Conservation (phyloP, 2,888 invertebrate genomes). For the Holacanthella duospinosa region DNA sequence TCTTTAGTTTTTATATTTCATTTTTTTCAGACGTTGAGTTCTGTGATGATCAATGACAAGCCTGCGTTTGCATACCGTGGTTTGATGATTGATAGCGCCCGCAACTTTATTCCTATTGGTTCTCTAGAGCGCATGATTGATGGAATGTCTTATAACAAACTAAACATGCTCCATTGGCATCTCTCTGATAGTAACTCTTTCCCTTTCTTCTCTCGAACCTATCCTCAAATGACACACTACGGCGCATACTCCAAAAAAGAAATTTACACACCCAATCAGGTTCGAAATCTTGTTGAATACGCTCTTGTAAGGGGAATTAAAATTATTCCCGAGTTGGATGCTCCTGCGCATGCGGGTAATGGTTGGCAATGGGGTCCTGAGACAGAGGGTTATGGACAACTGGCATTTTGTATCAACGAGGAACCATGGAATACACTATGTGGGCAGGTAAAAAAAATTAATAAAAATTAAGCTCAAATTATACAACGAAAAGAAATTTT, state of each 20-base stretch:
- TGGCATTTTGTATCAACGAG: slow-evolving; percentile 38
- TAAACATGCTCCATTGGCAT: slow-evolving; percentile 85
- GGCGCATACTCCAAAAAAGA: slow-evolving; percentile 47
- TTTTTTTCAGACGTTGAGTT: slow-evolving; percentile 17
- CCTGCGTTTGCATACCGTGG: slow-evolving; percentile 57
- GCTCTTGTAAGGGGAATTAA: slow-evolving; percentile 45
- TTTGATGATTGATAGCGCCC: slow-evolving; percentile 73
- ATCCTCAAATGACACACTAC: slow-evolving; percentile 61
- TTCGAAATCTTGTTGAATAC: slow-evolving; percentile 43
- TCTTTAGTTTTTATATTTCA: neutral
- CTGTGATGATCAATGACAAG: slow-evolving; percentile 20
- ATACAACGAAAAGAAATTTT: too few relatives aligned
- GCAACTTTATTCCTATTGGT: slow-evolving; percentile 69
- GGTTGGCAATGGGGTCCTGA: slow-evolving; percentile 39
- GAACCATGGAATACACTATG: slow-evolving; percentile 44
- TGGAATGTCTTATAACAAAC: slow-evolving; percentile 77
- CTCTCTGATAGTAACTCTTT: slow-evolving; percentile 90
- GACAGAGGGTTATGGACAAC: slow-evolving; percentile 48
- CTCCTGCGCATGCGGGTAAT: slow-evolving; percentile 41
- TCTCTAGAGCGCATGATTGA: slow-evolving; percentile 67
- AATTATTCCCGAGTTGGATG: slow-evolving; percentile 43
- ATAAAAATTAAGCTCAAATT: too few relatives aligned
- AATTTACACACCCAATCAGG: slow-evolving; percentile 54
- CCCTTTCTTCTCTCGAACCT: slow-evolving; percentile 63
- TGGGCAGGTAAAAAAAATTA: slow-evolving; percentile 41